Percentiles rank a stretch among this genome's conserved stretches.
phyloP scores from a whole-genome alignment of 2,113 vertebrate species.

The Myanophis thanlyinensis region DNA sequence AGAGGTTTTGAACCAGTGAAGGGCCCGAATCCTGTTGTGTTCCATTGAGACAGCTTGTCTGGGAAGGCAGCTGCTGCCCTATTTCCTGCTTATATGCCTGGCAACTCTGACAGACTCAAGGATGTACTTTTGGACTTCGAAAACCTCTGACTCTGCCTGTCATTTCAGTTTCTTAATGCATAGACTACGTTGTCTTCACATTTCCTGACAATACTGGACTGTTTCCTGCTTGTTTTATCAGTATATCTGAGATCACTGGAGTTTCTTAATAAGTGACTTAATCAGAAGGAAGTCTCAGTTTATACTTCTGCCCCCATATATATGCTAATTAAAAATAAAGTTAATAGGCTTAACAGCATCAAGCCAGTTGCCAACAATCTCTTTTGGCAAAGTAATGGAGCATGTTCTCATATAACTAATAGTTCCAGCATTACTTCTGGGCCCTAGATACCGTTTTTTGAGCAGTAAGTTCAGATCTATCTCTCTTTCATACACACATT shows the following conservation, averaged over 20 bases:
- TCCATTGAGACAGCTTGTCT: neutral
- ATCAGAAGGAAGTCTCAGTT: neutral
- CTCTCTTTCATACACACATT: neutral
- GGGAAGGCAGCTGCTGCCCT: neutral
- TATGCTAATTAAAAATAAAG: neutral
- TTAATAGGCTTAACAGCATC: neutral
- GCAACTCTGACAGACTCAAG: neutral
- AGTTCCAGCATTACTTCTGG: neutral
- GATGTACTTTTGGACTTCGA: neutral
- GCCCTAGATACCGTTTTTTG: too few relatives aligned
- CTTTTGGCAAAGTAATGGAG: neutral
- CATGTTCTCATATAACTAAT: neutral
- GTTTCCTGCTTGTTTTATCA: neutral
- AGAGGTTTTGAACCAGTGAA: neutral
- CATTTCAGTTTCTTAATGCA: neutral
- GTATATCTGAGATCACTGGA: neutral
- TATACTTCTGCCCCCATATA: neutral
- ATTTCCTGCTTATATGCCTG: neutral
- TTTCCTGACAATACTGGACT: neutral
- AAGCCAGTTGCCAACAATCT: neutral
- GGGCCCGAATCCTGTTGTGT: neutral
- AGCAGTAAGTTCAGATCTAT: neutral
- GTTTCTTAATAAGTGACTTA: neutral
- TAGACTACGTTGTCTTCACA: neutral
- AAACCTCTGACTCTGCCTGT: neutral